Evolutionary conservation across 2,888 invertebrate species (phyloP), one percentile per base, ranked within the genome.

Genomic region (Drosophila siamana): DNA sequence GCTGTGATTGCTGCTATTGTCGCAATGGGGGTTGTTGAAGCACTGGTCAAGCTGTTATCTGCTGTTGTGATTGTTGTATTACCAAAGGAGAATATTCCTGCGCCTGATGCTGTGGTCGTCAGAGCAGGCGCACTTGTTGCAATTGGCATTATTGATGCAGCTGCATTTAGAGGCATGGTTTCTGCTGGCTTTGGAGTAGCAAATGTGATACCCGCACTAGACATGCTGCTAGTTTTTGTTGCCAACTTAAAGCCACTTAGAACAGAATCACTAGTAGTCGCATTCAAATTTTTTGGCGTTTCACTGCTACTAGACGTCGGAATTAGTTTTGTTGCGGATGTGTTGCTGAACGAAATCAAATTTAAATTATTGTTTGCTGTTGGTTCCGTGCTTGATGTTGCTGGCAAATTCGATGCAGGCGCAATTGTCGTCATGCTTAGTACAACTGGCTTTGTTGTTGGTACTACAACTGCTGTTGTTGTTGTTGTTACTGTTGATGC

Each of bases 371-470:
- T 19, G 56, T 13, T 54, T 55, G 52, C 1, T 11, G 33, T 28
- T 11, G 36, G 6, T 28, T 28, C 6, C 16, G 7, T 40, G 28
- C 51, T 28, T 11, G 67, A 40, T 28, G 26, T 30, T 19, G 66
- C 19, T 33, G 69, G 36, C 19, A 47, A 36, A 47, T 30, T 54
- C n/a, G 61, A 4, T 13, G 50, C 30, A 4, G 72, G 9, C 24
- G 19, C 6, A 50, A 38, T 40, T 13, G 3, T 40, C 40, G 46
- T 4, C 40, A n/a, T 48, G 11, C 33, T 57, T 9, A 66, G 24
- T 28, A 69, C 73, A 7, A 40, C 33, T 8, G 81, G 63, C 54
- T 69, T 84, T 0, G 26, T 54, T 9, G 66, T 15, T 9, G 68
- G 40, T 28, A 66, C 46, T 30, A n/a, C n/a, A n/a, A n/a, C n/a